These are phyloP conservation scores for Caprella mutica DNA, from an alignment of 2,888 invertebrate genomes.

Conservation along the genomic window DNA sequence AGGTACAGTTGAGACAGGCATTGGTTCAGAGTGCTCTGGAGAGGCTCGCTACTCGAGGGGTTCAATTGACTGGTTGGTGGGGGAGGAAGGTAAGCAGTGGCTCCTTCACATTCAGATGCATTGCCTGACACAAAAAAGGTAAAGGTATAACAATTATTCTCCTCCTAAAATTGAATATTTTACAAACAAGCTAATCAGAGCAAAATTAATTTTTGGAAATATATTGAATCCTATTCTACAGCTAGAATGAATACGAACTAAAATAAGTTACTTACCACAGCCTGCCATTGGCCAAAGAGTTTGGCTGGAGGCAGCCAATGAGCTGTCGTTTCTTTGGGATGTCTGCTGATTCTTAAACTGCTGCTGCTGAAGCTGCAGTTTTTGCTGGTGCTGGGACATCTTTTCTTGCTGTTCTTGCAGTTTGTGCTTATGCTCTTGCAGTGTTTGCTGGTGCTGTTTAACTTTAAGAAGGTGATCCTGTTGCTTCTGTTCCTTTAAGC, in stretches of 20 bases:
- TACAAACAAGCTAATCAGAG: no score
- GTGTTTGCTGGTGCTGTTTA: no score
- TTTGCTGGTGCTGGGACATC: background rate
- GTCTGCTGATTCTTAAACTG: background rate
- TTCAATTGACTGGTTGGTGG: background rate
- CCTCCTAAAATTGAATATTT: no score
- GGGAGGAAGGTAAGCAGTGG: background rate
- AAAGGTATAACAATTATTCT: no score
- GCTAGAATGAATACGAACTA: no score
- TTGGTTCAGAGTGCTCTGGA: slow-evolving; percentile 21
- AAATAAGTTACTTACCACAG: no score
- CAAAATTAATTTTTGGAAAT: no score
- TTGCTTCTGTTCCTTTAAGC: no score
- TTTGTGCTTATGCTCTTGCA: background rate
- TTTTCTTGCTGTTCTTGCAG: background rate
- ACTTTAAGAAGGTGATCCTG: background rate
- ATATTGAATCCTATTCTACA: no score
- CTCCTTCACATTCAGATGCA: background rate
- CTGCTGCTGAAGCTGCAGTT: background rate
- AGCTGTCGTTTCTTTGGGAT: background rate
- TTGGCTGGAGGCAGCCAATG: background rate
- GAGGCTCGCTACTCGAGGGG: no score
- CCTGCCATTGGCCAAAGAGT: no score
- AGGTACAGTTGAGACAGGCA: slow-evolving; percentile 32
- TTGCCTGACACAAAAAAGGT: background rate